Conservation (phyloP, 2,797 vertebrate species). For the Smutsia temminckii region DNA sequence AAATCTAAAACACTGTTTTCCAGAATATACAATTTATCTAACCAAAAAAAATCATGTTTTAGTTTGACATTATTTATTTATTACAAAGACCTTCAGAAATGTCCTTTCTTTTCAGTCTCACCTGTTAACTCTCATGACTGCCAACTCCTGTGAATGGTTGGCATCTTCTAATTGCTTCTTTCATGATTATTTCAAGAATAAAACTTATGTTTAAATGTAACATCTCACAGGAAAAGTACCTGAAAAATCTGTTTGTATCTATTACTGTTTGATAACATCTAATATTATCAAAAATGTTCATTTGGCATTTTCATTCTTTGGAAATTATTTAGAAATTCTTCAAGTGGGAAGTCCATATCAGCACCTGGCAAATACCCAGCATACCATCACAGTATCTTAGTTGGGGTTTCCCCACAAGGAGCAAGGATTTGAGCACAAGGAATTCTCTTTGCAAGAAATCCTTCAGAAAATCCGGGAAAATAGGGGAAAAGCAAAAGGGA, state of each 20-base stretch:
- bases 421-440: background rate
- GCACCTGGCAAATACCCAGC: background rate
- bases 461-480: background rate
- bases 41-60: background rate
- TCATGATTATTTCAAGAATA: background rate
- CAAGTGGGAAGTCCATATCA: background rate
- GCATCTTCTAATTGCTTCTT: background rate
- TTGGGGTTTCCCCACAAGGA: background rate
- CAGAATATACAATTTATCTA: background rate
- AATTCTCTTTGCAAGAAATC: background rate
- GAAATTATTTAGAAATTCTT: conserved; percentile 10
- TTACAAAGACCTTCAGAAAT: background rate
- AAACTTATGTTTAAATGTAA: background rate
- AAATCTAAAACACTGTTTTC: background rate
- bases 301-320: background rate
- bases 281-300: background rate
- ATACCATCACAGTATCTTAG: background rate
- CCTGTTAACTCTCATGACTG: background rate
- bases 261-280: background rate
- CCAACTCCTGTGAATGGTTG: background rate
- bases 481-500: background rate
- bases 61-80: background rate
- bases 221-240: background rate
- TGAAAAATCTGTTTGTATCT: background rate
- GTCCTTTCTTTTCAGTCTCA: background rate